Percentiles rank a stretch among this genome's conserved stretches.
phyloP scores from a whole-genome alignment of 2,113 vertebrate species.

The Pipa parva region DNA sequence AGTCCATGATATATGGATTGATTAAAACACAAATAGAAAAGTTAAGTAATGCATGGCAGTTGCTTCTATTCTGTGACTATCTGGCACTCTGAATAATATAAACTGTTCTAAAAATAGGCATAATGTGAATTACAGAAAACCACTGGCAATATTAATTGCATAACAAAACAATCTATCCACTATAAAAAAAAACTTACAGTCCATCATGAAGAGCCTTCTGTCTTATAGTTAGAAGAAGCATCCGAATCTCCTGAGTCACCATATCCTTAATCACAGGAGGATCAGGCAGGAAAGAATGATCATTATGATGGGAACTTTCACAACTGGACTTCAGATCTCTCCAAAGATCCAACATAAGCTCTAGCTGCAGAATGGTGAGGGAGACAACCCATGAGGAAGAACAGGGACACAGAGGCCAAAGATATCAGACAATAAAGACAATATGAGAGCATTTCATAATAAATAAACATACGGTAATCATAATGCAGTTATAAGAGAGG shows the following conservation, averaged over 20 bases:
- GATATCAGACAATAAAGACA: background rate
- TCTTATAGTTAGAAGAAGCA: constrained; percentile 62
- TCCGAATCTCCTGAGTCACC: constrained; percentile 73
- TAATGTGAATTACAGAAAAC: no score
- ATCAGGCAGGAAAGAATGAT: constrained; percentile 61
- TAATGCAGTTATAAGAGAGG: no score
- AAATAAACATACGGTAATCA: no score
- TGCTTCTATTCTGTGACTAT: no score
- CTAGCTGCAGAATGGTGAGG: constrained; percentile 55
- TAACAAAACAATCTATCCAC: background rate
- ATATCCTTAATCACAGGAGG: constrained; percentile 72
- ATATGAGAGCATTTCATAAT: background rate
- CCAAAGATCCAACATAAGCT: constrained; percentile 63
- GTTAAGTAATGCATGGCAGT: no score
- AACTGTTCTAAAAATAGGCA: no score
- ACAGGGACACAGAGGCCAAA: background rate
- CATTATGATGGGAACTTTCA: background rate
- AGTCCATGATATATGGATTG: no score
- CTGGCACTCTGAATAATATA: no score
- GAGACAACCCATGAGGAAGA: background rate
- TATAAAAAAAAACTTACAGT: constrained; percentile 20
- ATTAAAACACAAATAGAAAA: no score
- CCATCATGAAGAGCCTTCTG: constrained; percentile 46
- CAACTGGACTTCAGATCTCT: constrained; percentile 43
- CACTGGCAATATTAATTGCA: no score